Evolutionary conservation across 2,797 vertebrate genomes (phyloP), one percentile per base, ranked within the genome.

Genomic region (Martes flavigula): DNA sequence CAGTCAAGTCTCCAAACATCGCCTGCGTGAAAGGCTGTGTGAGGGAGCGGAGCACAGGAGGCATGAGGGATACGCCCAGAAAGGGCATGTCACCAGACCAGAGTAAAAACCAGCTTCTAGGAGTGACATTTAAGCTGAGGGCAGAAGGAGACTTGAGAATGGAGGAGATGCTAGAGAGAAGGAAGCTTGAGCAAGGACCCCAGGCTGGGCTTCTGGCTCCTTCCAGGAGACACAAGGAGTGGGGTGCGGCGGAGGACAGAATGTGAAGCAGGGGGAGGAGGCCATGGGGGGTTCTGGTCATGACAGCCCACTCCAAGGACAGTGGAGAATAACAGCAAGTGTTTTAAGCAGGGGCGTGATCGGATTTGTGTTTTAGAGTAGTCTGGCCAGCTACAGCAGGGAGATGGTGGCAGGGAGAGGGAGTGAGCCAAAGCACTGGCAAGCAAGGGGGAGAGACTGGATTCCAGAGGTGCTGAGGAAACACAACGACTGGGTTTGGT

Each of bases 241-340:
- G 0, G 17, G 23, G 18, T 25, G 2, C 20, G 13, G 35, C 58
- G 5, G 32, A 35, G n/a, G 38, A 25, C 23, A 66, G 18, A 40
- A 10, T 12, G 12, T 25, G 23, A 46, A 70, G n/a, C 18, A n/a
- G 64, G 17, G 64, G 73, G 86, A 43, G 38, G 23, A 32, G 40
- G 14, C 56, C 46, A 14, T 3, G 0, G 12, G 6, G 21, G 27
- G 1, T 58, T 18, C 38, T 25, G 13, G 14, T n/a, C 48, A 1
- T 2, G 14, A 62, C 30, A 23, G 9, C 60, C 54, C n/a, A 60
- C 35, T 43, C 48, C 51, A 17, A 73, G 7, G 30, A 60, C 81
- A 38, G 68, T 64, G 30, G 27, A 20, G 30, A 86, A 21, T 81
- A 51, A 38, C 58, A 64, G 5, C 54, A 30, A 13, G 56, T 30